Evolutionary conservation across 2,797 vertebrate genomes (phyloP), one percentile per base, ranked within the genome.

Genomic region (Cuniculus paca): DNA sequence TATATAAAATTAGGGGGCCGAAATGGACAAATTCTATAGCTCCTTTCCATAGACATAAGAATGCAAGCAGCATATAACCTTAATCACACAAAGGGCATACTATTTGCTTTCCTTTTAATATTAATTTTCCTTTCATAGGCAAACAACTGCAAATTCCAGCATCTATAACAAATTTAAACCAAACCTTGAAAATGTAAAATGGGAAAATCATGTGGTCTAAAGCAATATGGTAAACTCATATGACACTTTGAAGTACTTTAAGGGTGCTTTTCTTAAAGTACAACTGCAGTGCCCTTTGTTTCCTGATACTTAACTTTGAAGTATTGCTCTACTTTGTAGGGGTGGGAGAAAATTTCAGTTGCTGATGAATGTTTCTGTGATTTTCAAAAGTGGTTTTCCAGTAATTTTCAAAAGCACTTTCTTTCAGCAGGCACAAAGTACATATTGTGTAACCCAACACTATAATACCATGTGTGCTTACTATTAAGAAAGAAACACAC

Each of bases 321-420:
- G 58, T 86, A 56, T 45, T 52, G 42, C 4, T 88, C 68, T 7
- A 65, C 19, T 42, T 52, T 75, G 0, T 19, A 88, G 70, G 16
- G 0, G 1, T 58, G 70, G 42, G 4, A 68, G 68, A 90, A 91
- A 80, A 61, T 24, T 1, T 83, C 39, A 19, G 16, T 75, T 86
- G 22, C 54, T 83, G 14, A 79, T 54, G 77, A 95, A 85, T 56
- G 36, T 60, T 90, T 90, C 31, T 56, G 17, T 26, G 6, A 74
- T 80, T 89, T 95, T 80, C 48, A 89, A 56, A 91, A 48, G 36
- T 82, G 34, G 72, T 34, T 92, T 95, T 60, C 39, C 39, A 95
- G 60, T 77, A n/a, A 65, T 85, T 82, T 91, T 75, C 58, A 48
- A 87, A 78, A 91, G n/a, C 10, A 88, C 8, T 36, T 86, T 70